Base-by-base conservation (phyloP, 2,888 invertebrate species). In the Seira ritae region DNA sequence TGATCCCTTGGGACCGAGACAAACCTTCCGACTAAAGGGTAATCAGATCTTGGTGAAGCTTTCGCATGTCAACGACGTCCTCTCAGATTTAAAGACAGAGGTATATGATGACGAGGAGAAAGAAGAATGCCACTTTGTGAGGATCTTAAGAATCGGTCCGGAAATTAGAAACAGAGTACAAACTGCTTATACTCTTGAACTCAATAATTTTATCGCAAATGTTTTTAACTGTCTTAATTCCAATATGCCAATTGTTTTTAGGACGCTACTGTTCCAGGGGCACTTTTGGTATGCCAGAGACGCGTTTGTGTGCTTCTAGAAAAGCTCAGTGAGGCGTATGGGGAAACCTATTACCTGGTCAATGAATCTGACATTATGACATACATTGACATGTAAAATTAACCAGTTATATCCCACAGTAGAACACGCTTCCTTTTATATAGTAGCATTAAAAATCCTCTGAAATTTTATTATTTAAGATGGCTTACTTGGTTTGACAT, bases 51-150 rank as follows among this genome's bases (percentile, higher is more conserved):
- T 85, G 23, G 74, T 66, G 12, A 81, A 85, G 75, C 65, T 77
- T 1, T 84, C 84, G 1, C 69, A 84, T 22, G 80, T 84, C 37
- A 84, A 84, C 46, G 80, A 84, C 17, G 77, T 77, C 1, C 37
- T 84, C 37, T 55, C 12, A 3, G 80, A 84, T 17, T 73, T 84
- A 2, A 72, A 77, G 37, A 76, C 80, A 8, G 73, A 77, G 62
- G 72, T 84, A 0, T 80, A 77, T 69, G 84, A 84, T 20, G 80
- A 80, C 37, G 71, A 84, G 8, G 84, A 72, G 1, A 50, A 77
- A 31, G 71, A 80, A 19, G 79, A 84, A 65, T 84, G 84, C 37
- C 80, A 77, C 55, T 84, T 84, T 70, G 80, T 84, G 0, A 70
- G 84, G 15, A 84, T 84, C 24, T 66, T 84, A 0, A 50, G 84